A percentile compares a stretch with the other conserved stretches of the same genome.
These are phyloP conservation scores for Beris chalybata DNA, from an alignment of 2,888 invertebrate species.

Conservation along the genomic window DNA sequence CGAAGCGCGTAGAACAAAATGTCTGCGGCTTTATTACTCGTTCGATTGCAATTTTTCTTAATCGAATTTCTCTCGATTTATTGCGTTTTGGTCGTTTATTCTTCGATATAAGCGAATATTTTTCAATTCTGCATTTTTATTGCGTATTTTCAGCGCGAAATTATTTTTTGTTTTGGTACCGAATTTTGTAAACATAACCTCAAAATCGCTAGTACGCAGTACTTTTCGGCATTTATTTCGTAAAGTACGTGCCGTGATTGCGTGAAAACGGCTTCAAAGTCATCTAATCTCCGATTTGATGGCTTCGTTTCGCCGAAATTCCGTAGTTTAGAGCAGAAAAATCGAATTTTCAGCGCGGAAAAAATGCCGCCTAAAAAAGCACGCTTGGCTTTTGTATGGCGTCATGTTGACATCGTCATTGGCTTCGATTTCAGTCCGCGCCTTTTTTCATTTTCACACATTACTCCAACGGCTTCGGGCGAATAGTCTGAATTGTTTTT, in stretches of 20 bases:
- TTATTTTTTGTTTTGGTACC: background rate
- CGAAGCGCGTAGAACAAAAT: constrained; percentile 5
- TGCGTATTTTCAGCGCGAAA: background rate
- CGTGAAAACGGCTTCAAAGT: too few relatives aligned
- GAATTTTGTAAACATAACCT: constrained; percentile 27
- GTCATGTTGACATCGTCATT: constrained; percentile 11
- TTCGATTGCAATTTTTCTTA: background rate
- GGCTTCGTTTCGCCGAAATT: too few relatives aligned
- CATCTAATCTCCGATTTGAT: too few relatives aligned
- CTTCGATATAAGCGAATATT: too few relatives aligned
- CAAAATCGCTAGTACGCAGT: background rate
- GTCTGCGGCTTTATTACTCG: constrained; percentile 23
- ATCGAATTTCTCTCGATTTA: too few relatives aligned
- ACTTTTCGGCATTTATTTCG: background rate
- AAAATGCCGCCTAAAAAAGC: constrained; percentile 9
- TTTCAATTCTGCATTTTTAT: background rate
- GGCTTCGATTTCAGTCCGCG: constrained; percentile 3
- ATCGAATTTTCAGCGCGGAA: constrained; percentile 1
- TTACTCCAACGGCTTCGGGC: too few relatives aligned
- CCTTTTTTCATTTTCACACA: background rate
- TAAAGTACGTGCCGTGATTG: too few relatives aligned
- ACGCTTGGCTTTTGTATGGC: constrained; percentile 12
- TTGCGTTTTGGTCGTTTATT: too few relatives aligned
- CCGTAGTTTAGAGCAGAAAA: background rate
- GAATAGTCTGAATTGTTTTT: too few relatives aligned